These are phyloP conservation scores for Vanessa cardui DNA, from an alignment of 2,888 invertebrate species.

Conservation along the genomic window DNA sequence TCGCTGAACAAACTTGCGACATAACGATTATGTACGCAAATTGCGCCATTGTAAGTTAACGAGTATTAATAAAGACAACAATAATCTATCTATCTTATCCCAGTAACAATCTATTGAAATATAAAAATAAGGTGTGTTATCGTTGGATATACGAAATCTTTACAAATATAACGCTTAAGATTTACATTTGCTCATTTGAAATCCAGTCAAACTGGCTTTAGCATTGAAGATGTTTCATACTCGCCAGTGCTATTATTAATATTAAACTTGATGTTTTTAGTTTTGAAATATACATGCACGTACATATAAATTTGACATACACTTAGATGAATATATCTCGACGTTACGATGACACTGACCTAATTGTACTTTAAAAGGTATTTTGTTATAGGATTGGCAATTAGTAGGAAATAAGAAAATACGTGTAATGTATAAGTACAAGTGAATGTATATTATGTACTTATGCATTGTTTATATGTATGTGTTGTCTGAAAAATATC, in stretches of 20 bases:
- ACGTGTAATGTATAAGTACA: too few species aligned
- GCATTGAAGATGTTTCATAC: slow-evolving; percentile 56
- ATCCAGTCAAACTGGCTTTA: slow-evolving; percentile 61
- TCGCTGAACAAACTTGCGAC: slow-evolving; percentile 33
- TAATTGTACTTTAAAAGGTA: too few species aligned
- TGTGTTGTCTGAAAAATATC: too few species aligned
- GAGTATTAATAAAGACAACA: slow-evolving; percentile 48
- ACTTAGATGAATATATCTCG: not conserved
- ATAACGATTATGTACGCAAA: slow-evolving; percentile 33
- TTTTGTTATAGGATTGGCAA: too few species aligned
- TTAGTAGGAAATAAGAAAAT: too few species aligned
- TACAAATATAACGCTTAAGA: slow-evolving; percentile 29
- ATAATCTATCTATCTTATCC: slow-evolving; percentile 20
- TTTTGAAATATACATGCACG: not conserved
- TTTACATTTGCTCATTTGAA: slow-evolving; percentile 41
- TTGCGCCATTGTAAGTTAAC: slow-evolving; percentile 38
- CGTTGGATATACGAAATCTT: slow-evolving; percentile 15
- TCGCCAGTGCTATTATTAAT: slow-evolving; percentile 43
- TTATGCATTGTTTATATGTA: too few species aligned
- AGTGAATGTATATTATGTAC: too few species aligned
- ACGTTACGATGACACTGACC: not conserved
- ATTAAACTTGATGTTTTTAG: slow-evolving; percentile 20
- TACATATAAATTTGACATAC: not conserved
- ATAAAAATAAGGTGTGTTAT: not conserved
- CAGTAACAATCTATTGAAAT: slow-evolving; percentile 6